Evolutionary conservation across 2,797 vertebrate species (phyloP).

Genomic region (Channa striata): DNA sequence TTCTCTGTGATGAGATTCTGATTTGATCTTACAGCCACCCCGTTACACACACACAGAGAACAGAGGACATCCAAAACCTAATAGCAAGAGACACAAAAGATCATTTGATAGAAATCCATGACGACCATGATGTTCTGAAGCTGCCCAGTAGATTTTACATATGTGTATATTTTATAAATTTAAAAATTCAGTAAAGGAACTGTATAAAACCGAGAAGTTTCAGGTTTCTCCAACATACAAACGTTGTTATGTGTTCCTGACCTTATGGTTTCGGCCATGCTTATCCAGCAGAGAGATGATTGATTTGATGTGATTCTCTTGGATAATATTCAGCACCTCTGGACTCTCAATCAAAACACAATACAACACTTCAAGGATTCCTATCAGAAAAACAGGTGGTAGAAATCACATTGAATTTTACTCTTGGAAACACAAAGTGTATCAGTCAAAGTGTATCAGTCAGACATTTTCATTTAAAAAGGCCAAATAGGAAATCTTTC

Average conservation of each 20-base stretch:
- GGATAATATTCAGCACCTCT: conserved; percentile 96
- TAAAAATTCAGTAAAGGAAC: not conserved
- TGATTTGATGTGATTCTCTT: conserved; percentile 97
- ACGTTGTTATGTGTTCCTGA: conserved; percentile 46
- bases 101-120: not conserved
- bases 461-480: no score
- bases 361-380: conserved; percentile 96
- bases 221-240: not conserved
- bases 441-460: no score
- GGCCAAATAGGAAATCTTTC: no score
- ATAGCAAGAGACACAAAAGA: not conserved
- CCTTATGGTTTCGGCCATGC: conserved; percentile 97
- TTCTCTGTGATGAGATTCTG: conserved; percentile 98
- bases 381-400: conserved; percentile 67
- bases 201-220: not conserved
- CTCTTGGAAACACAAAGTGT: no score
- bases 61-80: conserved; percentile 96
- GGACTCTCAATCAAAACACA: conserved; percentile 97
- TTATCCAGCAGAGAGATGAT: conserved; percentile 97
- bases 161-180: not conserved
- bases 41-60: conserved; percentile 96
- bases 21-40: conserved; percentile 95
- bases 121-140: not conserved
- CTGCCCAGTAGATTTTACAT: not conserved
- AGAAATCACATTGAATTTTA: no score